Conservation (phyloP, 2,888 invertebrate species). For the Drosophila greeni region DNA sequence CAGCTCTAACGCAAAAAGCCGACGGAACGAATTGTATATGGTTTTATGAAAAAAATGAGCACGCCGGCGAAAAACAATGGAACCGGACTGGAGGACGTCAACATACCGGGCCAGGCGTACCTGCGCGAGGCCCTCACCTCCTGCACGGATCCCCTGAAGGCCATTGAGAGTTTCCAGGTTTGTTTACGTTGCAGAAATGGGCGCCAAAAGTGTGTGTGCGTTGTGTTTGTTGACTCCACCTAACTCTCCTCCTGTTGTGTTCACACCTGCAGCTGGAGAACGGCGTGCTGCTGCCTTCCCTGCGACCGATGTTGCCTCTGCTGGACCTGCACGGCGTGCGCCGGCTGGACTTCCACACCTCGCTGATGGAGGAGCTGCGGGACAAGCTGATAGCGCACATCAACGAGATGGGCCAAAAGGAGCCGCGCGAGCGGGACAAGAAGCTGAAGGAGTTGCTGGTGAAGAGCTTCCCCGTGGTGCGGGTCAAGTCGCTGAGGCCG, state of each 20-base stretch:
- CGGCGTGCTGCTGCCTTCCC: constrained; percentile 93
- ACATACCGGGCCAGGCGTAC: constrained; percentile 91
- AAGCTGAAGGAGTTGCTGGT: constrained; percentile 92
- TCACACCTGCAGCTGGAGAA: constrained; percentile 85
- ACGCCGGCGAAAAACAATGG: constrained; percentile 79
- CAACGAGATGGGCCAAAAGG: constrained; percentile 85
- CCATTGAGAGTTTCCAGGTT: constrained; percentile 98
- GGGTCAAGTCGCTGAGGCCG: constrained; percentile 92
- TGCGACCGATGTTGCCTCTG: constrained; percentile 95
- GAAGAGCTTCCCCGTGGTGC: constrained; percentile 96
- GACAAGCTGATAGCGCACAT: constrained; percentile 88
- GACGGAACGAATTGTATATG: constrained; percentile 17
- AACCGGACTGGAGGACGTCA: constrained; percentile 89
- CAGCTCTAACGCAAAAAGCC: constrained; percentile 17
- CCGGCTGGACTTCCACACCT: constrained; percentile 95
- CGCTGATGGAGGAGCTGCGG: constrained; percentile 89
- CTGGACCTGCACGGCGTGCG: constrained; percentile 96
- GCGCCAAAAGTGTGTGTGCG: constrained; percentile 23
- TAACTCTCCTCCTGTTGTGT: not conserved
- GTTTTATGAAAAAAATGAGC: constrained; percentile 62
- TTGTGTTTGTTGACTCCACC: constrained; percentile 9
- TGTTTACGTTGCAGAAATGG: constrained; percentile 44
- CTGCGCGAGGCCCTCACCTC: constrained; percentile 95
- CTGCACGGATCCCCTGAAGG: constrained; percentile 96
- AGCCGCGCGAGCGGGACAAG: constrained; percentile 82